A percentile compares a stretch with the other conserved stretches of the same genome.
Evolutionary conservation across 2,113 vertebrate genomes (phyloP).

Genomic region (Motacilla alba): DNA sequence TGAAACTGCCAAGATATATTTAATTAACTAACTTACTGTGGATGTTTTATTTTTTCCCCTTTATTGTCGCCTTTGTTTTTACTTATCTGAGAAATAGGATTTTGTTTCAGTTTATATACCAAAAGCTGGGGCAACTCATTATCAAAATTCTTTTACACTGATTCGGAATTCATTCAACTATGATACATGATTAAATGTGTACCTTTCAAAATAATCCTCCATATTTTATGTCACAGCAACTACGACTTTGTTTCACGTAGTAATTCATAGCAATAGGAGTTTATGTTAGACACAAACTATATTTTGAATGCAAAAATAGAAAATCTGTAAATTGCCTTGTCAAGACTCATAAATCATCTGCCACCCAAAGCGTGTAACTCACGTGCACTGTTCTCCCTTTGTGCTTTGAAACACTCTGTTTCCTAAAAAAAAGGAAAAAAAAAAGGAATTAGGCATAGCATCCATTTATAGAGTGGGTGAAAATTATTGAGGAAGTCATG

Average conservation of each 20-base stretch:
- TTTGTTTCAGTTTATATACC: background rate
- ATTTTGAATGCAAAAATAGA: background rate
- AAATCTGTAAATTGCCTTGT: constrained; percentile 30
- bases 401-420: background rate
- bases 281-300: background rate
- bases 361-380: background rate
- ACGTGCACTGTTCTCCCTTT: background rate
- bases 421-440: background rate
- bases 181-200: background rate
- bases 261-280: background rate
- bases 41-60: background rate
- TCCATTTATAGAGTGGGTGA: background rate
- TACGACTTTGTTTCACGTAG: background rate
- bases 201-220: background rate
- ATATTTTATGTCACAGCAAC: background rate
- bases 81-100: background rate
- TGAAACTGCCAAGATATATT: background rate
- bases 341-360: constrained; percentile 33
- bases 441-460: background rate
- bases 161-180: background rate
- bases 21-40: background rate
- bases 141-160: background rate
- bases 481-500: background rate
- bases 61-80: background rate
- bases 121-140: background rate